Conservation (phyloP, 2,888 invertebrate species). For the Mechanitis messenoides region DNA sequence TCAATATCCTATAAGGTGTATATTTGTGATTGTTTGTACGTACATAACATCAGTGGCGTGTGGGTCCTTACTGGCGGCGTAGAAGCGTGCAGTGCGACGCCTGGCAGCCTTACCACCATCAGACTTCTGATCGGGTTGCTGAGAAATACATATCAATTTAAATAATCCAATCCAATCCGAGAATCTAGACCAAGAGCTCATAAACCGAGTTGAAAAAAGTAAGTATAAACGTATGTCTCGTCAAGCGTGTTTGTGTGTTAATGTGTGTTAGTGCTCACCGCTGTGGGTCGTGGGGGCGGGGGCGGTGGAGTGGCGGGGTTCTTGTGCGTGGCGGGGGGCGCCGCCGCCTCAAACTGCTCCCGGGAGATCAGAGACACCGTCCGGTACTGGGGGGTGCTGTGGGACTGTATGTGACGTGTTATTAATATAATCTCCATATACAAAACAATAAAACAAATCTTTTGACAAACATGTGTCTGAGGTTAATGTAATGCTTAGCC, state of each 20-base stretch:
- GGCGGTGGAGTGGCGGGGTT: constrained; percentile 87
- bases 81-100: constrained; percentile 89
- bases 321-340: constrained; percentile 78
- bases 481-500: no score
- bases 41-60: constrained; percentile 72
- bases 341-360: constrained; percentile 89
- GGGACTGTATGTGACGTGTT: constrained; percentile 36
- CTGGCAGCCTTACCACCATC: constrained; percentile 45
- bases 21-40: constrained; percentile 29
- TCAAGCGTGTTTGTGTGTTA: neutral
- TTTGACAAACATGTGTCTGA: no score
- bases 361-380: constrained; percentile 93
- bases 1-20: neutral
- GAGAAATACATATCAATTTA: neutral
- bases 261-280: constrained; percentile 10
- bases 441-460: no score
- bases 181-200: no score
- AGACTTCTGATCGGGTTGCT: constrained; percentile 38
- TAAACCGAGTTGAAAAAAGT: no score
- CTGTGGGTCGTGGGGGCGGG: constrained; percentile 79
- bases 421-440: no score
- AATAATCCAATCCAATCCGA: neutral
- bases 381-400: constrained; percentile 76
- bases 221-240: neutral
- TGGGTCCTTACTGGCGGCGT: constrained; percentile 93